Evolutionary conservation across 2,113 vertebrate genomes (phyloP).

Genomic region (Urocynchramus pylzowi): DNA sequence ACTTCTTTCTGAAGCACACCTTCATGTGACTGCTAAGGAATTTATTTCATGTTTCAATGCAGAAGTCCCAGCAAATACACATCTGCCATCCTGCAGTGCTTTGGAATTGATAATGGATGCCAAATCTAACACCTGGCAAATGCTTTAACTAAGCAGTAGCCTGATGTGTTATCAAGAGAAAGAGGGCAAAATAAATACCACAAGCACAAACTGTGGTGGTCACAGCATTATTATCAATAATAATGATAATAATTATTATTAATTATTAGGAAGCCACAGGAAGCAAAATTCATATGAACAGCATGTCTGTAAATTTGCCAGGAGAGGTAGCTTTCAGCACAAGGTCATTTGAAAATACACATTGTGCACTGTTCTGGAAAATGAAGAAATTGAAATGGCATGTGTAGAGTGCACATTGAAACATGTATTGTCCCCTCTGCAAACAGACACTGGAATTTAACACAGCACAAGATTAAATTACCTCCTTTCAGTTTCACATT

Average conservation of each 20-base stretch:
- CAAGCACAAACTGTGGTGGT: background rate
- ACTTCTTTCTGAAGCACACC: background rate
- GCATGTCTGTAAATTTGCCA: background rate
- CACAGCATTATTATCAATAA: background rate
- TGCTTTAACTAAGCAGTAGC: background rate
- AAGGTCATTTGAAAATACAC: background rate
- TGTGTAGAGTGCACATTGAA: background rate
- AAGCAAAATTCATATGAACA: background rate
- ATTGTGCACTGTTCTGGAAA: background rate
- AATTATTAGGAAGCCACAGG: too few relatives aligned
- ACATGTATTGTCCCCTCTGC: background rate
- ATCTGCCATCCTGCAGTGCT: background rate
- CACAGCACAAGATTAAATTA: conserved; percentile 41
- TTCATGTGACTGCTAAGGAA: background rate
- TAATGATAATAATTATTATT: too few relatives aligned
- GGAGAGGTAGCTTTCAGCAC: background rate
- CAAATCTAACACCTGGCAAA: background rate
- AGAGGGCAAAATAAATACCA: background rate
- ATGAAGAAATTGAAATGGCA: background rate
- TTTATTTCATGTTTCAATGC: background rate
- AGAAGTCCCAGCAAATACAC: background rate
- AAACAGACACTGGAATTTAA: background rate
- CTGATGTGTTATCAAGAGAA: background rate
- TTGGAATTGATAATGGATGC: background rate
- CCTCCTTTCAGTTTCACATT: conserved; percentile 96